These are phyloP conservation scores for Drosophila paramelanica DNA, from an alignment of 2,888 invertebrate genomes.

Conservation along the genomic window DNA sequence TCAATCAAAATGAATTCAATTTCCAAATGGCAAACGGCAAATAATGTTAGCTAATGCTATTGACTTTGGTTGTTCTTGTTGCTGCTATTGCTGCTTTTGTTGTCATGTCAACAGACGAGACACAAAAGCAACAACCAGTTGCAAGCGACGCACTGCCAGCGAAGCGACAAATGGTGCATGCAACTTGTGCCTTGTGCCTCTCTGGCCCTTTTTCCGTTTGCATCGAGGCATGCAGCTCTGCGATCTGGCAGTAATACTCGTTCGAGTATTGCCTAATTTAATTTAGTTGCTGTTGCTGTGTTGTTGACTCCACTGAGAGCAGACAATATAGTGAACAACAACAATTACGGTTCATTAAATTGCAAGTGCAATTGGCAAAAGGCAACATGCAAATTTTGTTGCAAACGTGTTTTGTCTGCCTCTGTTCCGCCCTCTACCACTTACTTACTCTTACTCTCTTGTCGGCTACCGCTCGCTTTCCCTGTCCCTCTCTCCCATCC, in stretches of 20 bases:
- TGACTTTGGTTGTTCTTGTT: conserved; percentile 38
- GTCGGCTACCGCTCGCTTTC: not conserved
- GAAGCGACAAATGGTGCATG: conserved; percentile 58
- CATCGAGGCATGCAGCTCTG: not conserved
- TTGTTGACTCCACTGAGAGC: conserved; percentile 41
- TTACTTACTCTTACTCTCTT: not conserved
- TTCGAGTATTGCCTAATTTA: conserved; percentile 65
- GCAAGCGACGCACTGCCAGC: conserved; percentile 43
- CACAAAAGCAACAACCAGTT: conserved; percentile 40
- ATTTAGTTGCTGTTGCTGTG: conserved; percentile 42
- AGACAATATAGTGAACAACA: conserved; percentile 50
- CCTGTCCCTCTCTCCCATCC: not conserved
- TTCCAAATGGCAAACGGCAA: conserved; percentile 44
- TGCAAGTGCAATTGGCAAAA: conserved; percentile 69
- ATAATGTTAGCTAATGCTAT: conserved; percentile 42
- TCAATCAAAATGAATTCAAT: conserved; percentile 66
- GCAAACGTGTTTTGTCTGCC: conserved; percentile 47
- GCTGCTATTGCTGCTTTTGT: conserved; percentile 30
- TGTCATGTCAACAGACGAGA: conserved; percentile 56
- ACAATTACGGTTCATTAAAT: conserved; percentile 79
- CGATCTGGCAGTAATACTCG: conserved; percentile 24
- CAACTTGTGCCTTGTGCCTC: conserved; percentile 22
- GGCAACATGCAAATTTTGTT: conserved; percentile 58
- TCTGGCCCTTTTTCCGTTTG: not conserved
- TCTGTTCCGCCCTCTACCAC: not conserved